Evolutionary conservation across 2,797 vertebrate species (phyloP), one percentile per base, ranked within the genome.

Genomic region (Diplodus puntazzo): DNA sequence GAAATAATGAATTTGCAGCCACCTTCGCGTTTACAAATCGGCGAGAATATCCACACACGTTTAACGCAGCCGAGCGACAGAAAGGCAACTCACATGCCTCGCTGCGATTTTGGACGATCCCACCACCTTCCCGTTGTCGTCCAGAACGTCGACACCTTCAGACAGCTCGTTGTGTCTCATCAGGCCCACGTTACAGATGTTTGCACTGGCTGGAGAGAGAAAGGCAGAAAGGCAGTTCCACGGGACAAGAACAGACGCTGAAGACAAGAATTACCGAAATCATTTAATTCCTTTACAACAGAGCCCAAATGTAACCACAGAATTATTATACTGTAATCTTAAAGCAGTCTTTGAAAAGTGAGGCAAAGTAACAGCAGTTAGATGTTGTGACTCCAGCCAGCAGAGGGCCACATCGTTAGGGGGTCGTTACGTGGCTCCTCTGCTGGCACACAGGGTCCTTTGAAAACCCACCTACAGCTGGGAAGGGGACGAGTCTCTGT

Each of bases 121-220:
- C 13, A 99, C 97, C 12, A 98, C 94, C n/a, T 96, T 96, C 43
- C 98, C 97, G 0, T 95, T 95, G 45, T 23, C 69, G 89, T 99
- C 98, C 88, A 98, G 71, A 42, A 99, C 98, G 3, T 97, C 96
- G 0, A 99, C 96, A 0, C 98, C 98, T 77, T 98, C 97, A 43
- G 97, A 96, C 66, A 99, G 95, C 90, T 99, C 98, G 1, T 92
- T 96, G 89, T 99, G 98, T 81, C 98, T 96, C 98, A 99, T 99
- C 88, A 99, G 95, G 77, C 96, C 97, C 84, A 99, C 98, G 0
- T 99, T 99, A 91, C 98, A 99, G 90, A 99, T 96, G 90, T 99
- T 99, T 90, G 98, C 98, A 78, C 97, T 96, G 9, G 98, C 98
- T 99, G 17, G 13, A 52, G 14, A 42, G 16, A 77, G 46, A 68